phyloP scores from a whole-genome alignment of 2,888 invertebrate genomes.

The Drosophila antonietae region DNA sequence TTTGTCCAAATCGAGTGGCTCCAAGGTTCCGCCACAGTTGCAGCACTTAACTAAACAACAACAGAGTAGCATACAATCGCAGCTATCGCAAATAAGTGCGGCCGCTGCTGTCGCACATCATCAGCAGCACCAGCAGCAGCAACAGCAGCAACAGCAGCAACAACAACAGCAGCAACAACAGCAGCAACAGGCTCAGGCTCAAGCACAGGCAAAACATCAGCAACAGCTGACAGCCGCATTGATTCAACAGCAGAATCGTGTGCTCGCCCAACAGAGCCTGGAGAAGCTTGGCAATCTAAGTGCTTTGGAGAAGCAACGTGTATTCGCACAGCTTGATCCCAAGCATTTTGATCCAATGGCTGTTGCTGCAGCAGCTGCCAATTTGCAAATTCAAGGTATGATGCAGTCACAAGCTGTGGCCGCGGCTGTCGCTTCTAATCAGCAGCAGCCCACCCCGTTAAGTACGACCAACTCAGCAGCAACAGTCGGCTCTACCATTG shows the following conservation, averaged over 20 bases:
- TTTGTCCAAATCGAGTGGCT: constrained; percentile 76
- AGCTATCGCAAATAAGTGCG: constrained; percentile 81
- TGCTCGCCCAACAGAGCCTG: constrained; percentile 87
- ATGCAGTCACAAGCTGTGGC: constrained; percentile 82
- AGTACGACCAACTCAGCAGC: constrained; percentile 41
- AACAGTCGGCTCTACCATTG: constrained; percentile 33
- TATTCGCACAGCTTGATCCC: constrained; percentile 85
- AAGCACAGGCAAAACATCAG: constrained; percentile 85
- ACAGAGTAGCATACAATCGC: constrained; percentile 82
- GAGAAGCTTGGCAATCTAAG: constrained; percentile 87
- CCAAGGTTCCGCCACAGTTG: constrained; percentile 76
- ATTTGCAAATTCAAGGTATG: constrained; percentile 81
- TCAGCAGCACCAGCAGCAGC: constrained; percentile 76
- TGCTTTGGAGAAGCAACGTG: constrained; percentile 86
- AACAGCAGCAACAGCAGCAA: constrained; percentile 61
- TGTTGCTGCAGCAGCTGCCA: constrained; percentile 81
- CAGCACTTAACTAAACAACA: constrained; percentile 83
- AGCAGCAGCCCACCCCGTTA: constrained; percentile 54
- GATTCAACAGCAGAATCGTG: constrained; percentile 88
- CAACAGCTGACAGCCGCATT: constrained; percentile 88
- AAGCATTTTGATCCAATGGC: constrained; percentile 84
- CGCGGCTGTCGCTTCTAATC: constrained; percentile 79
- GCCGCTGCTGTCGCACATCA: constrained; percentile 80
- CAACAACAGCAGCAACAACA: constrained; percentile 66
- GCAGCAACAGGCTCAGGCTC: constrained; percentile 38